A percentile compares a stretch with the other conserved stretches of the same genome.
These are phyloP conservation scores for Proterorhinus semilunaris DNA, from an alignment of 2,113 vertebrate genomes.

Conservation along the genomic window DNA sequence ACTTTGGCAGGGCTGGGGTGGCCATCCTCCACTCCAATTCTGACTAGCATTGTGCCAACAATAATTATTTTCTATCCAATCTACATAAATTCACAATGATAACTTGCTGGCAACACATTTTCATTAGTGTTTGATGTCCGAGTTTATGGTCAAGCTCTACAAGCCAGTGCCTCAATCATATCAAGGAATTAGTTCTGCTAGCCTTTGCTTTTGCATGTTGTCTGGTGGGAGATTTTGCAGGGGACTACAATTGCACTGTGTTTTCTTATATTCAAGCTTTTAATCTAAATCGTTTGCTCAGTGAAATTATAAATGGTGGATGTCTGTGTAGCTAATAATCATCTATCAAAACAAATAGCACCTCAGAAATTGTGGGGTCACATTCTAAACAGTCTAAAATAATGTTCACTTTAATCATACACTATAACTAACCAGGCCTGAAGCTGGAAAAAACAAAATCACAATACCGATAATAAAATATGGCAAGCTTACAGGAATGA, in stretches of 20 bases:
- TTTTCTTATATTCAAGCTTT: not conserved
- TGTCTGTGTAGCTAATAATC: no score
- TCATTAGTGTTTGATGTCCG: constrained; percentile 13
- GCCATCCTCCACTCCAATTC: constrained; percentile 28
- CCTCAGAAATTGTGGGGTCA: no score
- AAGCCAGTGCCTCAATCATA: not conserved
- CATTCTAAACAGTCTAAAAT: no score
- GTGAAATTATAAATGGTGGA: no score
- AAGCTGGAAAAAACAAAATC: no score
- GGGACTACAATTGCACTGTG: not conserved
- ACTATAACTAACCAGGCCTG: no score
- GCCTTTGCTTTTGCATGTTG: not conserved
- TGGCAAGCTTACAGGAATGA: no score
- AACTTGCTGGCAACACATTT: constrained; percentile 16
- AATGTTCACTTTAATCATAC: no score
- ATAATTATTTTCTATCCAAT: constrained; percentile 19
- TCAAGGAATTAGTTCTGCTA: not conserved
- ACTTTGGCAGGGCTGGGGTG: not conserved
- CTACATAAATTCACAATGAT: constrained; percentile 30
- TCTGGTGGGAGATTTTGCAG: not conserved
- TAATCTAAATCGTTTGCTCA: not conserved
- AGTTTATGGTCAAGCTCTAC: not conserved
- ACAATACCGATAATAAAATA: no score
- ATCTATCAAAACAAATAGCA: no score
- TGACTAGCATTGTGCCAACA: constrained; percentile 14